Conservation (phyloP, 2,888 invertebrate species). For the Dynastes maya region DNA sequence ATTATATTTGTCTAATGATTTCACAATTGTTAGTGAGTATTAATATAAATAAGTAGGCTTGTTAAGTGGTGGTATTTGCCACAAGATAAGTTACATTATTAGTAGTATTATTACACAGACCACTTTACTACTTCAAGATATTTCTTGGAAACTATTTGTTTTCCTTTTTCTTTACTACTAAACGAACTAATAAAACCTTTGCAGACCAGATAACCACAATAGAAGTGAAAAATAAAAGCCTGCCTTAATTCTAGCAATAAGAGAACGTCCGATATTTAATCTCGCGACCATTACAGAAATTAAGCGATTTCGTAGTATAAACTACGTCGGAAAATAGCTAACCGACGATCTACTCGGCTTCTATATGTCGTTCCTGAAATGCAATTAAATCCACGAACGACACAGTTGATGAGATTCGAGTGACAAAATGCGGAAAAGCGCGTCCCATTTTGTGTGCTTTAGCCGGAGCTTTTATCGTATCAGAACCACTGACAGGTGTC, state of each 20-base stretch:
- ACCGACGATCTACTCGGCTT: background rate
- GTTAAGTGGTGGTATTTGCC: too few relatives aligned
- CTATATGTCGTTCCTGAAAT: background rate
- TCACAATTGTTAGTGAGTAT: too few relatives aligned
- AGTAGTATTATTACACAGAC: too few relatives aligned
- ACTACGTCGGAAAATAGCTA: background rate
- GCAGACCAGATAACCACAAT: too few relatives aligned
- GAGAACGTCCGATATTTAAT: background rate
- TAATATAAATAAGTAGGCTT: too few relatives aligned
- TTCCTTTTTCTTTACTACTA: too few relatives aligned
- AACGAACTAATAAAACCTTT: too few relatives aligned
- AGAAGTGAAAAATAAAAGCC: background rate
- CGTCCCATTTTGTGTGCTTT: conserved; percentile 10
- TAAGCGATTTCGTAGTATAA: background rate
- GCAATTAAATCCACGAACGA: conserved; percentile 34
- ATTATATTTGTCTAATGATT: too few relatives aligned
- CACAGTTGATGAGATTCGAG: conserved; percentile 31
- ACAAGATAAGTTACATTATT: too few relatives aligned
- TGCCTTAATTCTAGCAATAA: background rate
- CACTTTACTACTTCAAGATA: too few relatives aligned
- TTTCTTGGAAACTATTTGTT: too few relatives aligned
- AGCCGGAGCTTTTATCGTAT: conserved; percentile 36
- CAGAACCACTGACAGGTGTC: conserved; percentile 37
- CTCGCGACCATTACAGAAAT: background rate
- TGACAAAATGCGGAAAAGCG: conserved; percentile 31